Conservation (phyloP, 2,797 vertebrate genomes). For the Petrocephalus sullivani region DNA sequence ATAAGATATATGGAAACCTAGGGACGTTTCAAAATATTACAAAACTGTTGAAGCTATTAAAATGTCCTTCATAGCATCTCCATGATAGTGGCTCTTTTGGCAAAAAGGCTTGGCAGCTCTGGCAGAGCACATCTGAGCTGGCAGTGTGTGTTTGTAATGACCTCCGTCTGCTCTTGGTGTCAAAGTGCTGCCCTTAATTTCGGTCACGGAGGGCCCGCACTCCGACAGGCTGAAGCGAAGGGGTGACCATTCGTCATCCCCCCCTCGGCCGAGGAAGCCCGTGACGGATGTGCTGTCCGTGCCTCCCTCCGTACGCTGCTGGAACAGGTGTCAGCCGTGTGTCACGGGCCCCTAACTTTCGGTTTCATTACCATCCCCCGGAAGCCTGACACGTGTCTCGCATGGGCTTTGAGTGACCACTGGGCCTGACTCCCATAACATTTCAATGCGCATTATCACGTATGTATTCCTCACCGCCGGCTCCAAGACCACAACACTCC, state of each 20-base stretch:
- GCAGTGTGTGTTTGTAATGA: not conserved
- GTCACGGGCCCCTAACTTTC: not conserved
- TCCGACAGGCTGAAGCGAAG: not conserved
- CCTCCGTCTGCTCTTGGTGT: not conserved
- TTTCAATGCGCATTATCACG: not conserved
- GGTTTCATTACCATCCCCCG: slow-evolving; percentile 9
- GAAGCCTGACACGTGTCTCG: not conserved
- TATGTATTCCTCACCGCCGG: not conserved
- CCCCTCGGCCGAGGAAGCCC: not conserved
- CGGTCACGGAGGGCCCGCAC: not conserved
- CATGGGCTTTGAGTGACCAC: not conserved
- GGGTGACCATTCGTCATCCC: not conserved
- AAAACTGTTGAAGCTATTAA: not conserved
- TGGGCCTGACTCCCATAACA: not conserved
- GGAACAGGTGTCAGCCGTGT: not conserved
- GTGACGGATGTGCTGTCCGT: slow-evolving; percentile 13
- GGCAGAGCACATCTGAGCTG: not conserved
- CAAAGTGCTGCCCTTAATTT: not conserved
- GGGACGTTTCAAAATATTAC: not conserved
- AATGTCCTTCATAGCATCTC: not conserved
- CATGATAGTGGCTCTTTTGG: not conserved
- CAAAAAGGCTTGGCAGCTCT: not conserved
- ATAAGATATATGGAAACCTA: not conserved
- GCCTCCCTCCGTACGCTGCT: not conserved
- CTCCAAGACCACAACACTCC: not conserved